These are phyloP conservation scores for Sparidentex hasta DNA, from an alignment of 2,797 vertebrate species.

Conservation along the genomic window DNA sequence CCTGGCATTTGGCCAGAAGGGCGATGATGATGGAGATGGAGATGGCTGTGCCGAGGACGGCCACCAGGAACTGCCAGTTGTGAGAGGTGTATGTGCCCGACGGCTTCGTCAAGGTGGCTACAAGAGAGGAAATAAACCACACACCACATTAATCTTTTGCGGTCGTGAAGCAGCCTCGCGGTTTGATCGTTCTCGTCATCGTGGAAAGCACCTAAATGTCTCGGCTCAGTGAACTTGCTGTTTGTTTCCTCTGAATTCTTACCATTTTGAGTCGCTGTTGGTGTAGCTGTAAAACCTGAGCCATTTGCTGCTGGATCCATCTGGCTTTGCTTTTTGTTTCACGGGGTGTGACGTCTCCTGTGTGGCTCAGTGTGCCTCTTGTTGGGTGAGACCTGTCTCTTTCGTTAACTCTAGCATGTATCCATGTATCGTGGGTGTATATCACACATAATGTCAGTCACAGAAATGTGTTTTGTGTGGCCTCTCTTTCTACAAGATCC, in stretches of 20 bases:
- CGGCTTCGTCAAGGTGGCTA: constrained; percentile 66
- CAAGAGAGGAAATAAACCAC: constrained; percentile 52
- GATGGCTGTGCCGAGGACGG: constrained; percentile 86
- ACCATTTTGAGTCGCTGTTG: constrained; percentile 64
- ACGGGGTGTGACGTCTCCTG: constrained; percentile 28
- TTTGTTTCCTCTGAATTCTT: constrained; percentile 17
- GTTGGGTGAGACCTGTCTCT: constrained; percentile 28
- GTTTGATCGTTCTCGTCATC: neutral
- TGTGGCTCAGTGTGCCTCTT: constrained; percentile 36
- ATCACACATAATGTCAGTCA: constrained; percentile 63
- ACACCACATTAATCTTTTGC: neutral
- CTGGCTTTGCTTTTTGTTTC: constrained; percentile 55
- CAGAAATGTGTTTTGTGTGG: constrained; percentile 70
- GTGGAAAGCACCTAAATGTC: constrained; percentile 21
- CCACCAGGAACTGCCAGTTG: constrained; percentile 91
- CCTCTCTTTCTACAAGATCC: constrained; percentile 47
- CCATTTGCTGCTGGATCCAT: constrained; percentile 55
- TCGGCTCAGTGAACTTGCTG: neutral
- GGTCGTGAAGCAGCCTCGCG: neutral
- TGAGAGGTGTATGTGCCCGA: constrained; percentile 26
- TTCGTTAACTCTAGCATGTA: constrained; percentile 40
- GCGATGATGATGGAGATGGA: constrained; percentile 88
- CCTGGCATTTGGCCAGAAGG: constrained; percentile 90
- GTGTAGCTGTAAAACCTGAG: constrained; percentile 11
- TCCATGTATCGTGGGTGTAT: constrained; percentile 3